phyloP scores from a whole-genome alignment of 2,888 invertebrate genomes.

The Phaedon cochleariae region DNA sequence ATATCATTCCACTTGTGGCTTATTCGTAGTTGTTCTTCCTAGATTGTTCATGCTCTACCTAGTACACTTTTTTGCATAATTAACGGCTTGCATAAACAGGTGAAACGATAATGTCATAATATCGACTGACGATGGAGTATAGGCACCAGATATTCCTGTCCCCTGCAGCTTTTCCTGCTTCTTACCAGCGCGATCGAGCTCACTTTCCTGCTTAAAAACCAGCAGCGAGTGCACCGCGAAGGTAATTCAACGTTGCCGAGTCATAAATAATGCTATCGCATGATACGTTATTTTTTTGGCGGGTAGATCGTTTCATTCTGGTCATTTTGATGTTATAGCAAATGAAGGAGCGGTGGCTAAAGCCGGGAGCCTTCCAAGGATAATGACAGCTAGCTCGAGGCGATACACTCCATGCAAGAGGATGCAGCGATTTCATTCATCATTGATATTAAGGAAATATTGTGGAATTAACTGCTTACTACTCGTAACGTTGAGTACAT shows the following conservation, averaged over 20 bases:
- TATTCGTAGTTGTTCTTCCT: no score
- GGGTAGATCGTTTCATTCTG: constrained; percentile 30
- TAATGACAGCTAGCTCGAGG: constrained; percentile 33
- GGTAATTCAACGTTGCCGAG: constrained; percentile 20
- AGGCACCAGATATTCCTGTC: no score
- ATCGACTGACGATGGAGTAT: no score
- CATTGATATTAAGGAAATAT: no score
- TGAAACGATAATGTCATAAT: no score
- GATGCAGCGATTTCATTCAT: background rate
- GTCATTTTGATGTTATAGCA: constrained; percentile 37
- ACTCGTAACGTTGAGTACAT: no score
- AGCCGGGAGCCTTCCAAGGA: constrained; percentile 33
- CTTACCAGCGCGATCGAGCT: background rate
- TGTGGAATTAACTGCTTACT: no score
- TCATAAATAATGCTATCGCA: constrained; percentile 30
- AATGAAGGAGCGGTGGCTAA: constrained; percentile 39
- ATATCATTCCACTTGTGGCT: no score
- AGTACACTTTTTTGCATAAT: no score
- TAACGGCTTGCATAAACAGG: no score
- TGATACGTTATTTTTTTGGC: constrained; percentile 29
- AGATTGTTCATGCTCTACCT: no score
- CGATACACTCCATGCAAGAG: constrained; percentile 18
- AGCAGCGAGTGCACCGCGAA: constrained; percentile 25
- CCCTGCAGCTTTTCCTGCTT: background rate
- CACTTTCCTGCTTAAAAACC: constrained; percentile 3